Conservation (phyloP, 2,113 vertebrate species). For the Ciconia maguari region DNA sequence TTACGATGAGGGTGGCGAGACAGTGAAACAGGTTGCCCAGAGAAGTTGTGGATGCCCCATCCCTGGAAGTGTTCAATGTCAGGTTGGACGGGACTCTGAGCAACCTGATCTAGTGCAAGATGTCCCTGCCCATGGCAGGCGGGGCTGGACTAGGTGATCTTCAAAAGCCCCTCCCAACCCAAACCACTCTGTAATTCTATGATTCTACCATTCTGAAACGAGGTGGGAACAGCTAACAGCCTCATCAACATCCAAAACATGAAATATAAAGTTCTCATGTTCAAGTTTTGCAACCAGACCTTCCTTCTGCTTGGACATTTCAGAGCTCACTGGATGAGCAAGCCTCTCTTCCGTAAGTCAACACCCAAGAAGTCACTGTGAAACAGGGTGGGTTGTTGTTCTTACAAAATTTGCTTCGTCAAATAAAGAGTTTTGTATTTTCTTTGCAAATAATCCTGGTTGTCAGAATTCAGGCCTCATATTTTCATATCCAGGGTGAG, state of each 20-base stretch:
- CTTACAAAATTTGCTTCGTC: neutral
- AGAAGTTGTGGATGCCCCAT: neutral
- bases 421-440: neutral
- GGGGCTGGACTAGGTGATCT: neutral
- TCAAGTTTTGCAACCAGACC: neutral
- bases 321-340: neutral
- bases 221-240: neutral
- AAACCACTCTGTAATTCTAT: neutral
- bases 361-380: neutral
- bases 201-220: neutral
- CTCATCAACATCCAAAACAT: neutral
- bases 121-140: neutral
- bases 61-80: neutral
- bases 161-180: neutral
- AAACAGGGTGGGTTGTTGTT: fast-evolving
- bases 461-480: neutral
- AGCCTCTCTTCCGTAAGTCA: neutral
- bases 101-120: neutral
- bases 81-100: neutral
- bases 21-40: neutral
- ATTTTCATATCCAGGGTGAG: neutral
- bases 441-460: neutral
- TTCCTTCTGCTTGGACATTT: neutral
- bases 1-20: neutral
- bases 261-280: neutral